Percentiles rank a stretch among this genome's conserved stretches.
phyloP scores from a whole-genome alignment of 2,888 invertebrate genomes.

The Mythimna lalbum region DNA sequence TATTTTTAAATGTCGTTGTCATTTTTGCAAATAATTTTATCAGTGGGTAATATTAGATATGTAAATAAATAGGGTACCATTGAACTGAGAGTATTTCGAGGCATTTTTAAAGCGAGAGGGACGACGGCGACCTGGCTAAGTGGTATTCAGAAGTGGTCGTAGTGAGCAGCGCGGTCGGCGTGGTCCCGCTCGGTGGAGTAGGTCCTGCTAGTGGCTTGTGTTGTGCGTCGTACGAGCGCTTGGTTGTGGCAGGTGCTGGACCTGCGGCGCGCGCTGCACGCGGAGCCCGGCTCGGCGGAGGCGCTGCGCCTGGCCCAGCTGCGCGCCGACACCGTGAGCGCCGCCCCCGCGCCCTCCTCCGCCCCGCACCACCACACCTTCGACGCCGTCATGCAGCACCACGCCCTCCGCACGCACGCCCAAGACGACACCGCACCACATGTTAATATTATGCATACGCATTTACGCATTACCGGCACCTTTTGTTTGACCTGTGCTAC shows the following conservation, averaged over 20 bases:
- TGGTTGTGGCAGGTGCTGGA: slow-evolving; percentile 93
- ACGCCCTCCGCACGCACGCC: slow-evolving; percentile 89
- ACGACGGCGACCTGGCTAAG: slow-evolving; percentile 28
- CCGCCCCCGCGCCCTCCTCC: slow-evolving; percentile 72
- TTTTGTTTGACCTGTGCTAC: slow-evolving; percentile 66
- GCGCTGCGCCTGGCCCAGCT: slow-evolving; percentile 89
- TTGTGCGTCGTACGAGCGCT: slow-evolving; percentile 48
- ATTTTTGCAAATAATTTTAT: slow-evolving; percentile 17
- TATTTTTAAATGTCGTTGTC: slow-evolving; percentile 27
- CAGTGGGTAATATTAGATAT: slow-evolving; percentile 35
- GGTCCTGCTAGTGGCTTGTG: slow-evolving; percentile 34
- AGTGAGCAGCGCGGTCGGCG: slow-evolving; percentile 11
- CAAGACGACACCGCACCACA: slow-evolving; percentile 78
- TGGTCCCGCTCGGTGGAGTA: slow-evolving; percentile 40
- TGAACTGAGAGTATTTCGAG: slow-evolving; percentile 39
- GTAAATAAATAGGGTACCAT: slow-evolving; percentile 41
- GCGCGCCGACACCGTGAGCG: slow-evolving; percentile 89
- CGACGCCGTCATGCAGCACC: slow-evolving; percentile 90
- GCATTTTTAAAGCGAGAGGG: slow-evolving; percentile 45
- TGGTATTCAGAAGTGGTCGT: neutral
- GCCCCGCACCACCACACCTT: slow-evolving; percentile 89
- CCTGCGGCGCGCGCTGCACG: slow-evolving; percentile 95
- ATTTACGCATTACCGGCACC: slow-evolving; percentile 59
- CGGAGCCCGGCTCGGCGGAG: slow-evolving; percentile 91
- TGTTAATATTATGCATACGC: slow-evolving; percentile 68